phyloP scores from a whole-genome alignment of 2,113 vertebrate genomes.

The Elephantulus edwardii region DNA sequence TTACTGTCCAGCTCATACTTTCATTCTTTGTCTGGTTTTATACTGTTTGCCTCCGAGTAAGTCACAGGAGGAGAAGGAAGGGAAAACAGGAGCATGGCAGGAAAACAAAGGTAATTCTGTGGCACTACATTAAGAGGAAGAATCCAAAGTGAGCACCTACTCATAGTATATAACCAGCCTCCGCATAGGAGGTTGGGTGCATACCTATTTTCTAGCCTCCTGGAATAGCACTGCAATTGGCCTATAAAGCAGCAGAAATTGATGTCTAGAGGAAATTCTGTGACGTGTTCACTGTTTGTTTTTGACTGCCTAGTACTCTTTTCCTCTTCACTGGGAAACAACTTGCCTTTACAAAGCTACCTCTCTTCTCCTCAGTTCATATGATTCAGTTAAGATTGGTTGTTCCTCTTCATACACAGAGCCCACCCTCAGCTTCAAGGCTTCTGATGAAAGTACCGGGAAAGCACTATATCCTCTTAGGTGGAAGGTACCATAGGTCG shows the following conservation, averaged over 20 bases:
- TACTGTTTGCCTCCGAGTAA: neutral
- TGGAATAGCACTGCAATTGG: slow-evolving; percentile 24
- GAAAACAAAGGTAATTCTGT: slow-evolving; percentile 33
- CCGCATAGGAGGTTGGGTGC: neutral
- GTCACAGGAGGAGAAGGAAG: neutral
- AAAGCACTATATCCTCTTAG: neutral
- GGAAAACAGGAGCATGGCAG: neutral
- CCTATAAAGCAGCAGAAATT: slow-evolving; percentile 36
- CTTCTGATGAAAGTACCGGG: neutral
- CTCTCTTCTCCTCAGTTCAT: neutral
- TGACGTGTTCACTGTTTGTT: slow-evolving; percentile 3
- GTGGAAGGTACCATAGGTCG: neutral
- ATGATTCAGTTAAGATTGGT: neutral
- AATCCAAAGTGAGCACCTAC: neutral
- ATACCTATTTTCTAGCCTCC: slow-evolving; percentile 36
- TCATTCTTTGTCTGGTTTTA: neutral
- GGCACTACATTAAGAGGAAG: neutral
- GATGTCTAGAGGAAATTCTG: neutral
- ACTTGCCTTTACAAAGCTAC: neutral
- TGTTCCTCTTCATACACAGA: neutral
- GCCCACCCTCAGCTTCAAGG: neutral
- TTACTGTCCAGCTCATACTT: neutral
- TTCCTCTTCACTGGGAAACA: slow-evolving; percentile 38
- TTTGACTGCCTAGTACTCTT: slow-evolving; percentile 41
- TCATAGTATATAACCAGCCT: neutral